Evolutionary conservation across 64 coral and sea anemone species (phyloP), one percentile per base, ranked within the genome.

Genomic region (Pachyseris speciosa): DNA sequence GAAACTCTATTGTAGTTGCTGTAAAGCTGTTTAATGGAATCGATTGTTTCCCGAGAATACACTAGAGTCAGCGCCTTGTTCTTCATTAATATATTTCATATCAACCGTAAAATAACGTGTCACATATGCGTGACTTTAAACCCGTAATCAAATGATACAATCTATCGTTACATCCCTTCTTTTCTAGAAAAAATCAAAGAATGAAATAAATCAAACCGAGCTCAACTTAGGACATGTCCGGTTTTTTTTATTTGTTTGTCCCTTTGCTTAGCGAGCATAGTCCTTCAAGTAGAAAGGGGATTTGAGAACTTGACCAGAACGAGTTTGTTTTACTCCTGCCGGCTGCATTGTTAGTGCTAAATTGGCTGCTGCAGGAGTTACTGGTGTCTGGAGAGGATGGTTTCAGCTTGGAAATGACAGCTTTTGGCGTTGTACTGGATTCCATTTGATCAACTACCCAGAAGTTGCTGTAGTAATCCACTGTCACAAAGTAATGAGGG

Each of bases 401-500:
- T 31, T 33, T 65, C 58, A 64, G 22, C 37, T 85, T 68, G 32
- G 1, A 7, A 20, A 60, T 79, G 22, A 53, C 47, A 1, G 75
- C 38, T 49, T 51, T 79, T 5, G 75, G 55, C 1, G 41, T 79
- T 47, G 75, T 28, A 51, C 52, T 51, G 15, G 41, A 51, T 15
- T 60, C 53, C 58, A 84, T 20, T 16, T 32, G 27, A 42, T 84
- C 59, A 16, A 84, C 78, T 25, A 61, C 78, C 78, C 78, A 84
- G 80, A 41, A 78, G 52, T 78, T 55, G 52, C 47, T 78, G 28
- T 58, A 80, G 42, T 80, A 80, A 26, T 80, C 77, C 9, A 80
- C 77, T 13, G 77, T 80, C 49, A 80, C 77, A 17, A 80, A 24
- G 24, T 80, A 80, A 16, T 80, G 77, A 26, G 29, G 25, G 49